Evolutionary conservation across 2,113 vertebrate species (phyloP).

Genomic region (Diadophis punctatus): DNA sequence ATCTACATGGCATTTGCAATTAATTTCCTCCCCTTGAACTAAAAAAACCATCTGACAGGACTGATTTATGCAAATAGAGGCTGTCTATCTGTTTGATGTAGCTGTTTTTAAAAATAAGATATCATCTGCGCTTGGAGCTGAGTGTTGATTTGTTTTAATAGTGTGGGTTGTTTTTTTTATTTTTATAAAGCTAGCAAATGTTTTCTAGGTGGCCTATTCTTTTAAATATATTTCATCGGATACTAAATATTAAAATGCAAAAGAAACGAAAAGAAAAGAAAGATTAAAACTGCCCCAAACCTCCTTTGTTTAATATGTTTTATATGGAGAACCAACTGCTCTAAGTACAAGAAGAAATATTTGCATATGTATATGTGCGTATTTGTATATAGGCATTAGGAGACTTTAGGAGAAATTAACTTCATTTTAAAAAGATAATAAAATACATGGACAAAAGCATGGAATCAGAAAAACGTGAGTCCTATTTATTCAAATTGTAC

Average conservation of each 20-base stretch:
- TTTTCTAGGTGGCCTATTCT: conserved; percentile 64
- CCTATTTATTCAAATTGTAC: not conserved
- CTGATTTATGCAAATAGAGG: conserved; percentile 63
- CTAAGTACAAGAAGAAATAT: not conserved
- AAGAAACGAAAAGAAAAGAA: conserved; percentile 37
- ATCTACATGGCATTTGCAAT: conserved; percentile 54
- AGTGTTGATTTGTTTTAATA: conserved; percentile 50
- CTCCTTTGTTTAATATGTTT: not conserved
- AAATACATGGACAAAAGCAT: not conserved
- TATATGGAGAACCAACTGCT: conserved; percentile 35
- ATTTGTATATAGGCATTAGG: not conserved
- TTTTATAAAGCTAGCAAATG: conserved; percentile 55
- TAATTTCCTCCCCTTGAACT: conserved; percentile 63
- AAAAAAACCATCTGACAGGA: conserved; percentile 62
- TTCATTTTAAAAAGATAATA: not conserved
- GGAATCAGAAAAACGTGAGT: not conserved
- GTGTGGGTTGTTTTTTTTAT: conserved; percentile 35
- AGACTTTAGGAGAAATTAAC: not conserved
- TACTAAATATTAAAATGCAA: conserved; percentile 46
- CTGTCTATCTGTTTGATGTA: conserved; percentile 67
- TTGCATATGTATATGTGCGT: no score
- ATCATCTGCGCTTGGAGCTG: conserved; percentile 64
- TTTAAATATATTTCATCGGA: conserved; percentile 58
- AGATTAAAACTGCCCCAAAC: conserved; percentile 9
- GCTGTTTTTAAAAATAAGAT: conserved; percentile 61